These are phyloP conservation scores for Galeopterus variegatus DNA, from an alignment of 2,113 vertebrate genomes.

Conservation along the genomic window DNA sequence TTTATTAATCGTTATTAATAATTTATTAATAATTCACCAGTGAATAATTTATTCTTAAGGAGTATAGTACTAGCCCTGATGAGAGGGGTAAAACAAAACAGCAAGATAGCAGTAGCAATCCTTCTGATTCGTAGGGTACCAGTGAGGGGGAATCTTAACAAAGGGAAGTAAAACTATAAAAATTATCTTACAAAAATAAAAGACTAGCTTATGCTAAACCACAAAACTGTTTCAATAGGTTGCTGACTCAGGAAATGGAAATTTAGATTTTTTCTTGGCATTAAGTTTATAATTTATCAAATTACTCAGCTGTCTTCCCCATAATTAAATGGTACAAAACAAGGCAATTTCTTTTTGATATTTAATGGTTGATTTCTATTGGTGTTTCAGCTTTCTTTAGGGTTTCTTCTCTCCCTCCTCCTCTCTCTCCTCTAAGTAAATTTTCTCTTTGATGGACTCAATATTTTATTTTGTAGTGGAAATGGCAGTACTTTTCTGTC, in stretches of 20 bases:
- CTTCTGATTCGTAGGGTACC: background rate
- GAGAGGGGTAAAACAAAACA: background rate
- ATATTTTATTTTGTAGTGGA: conserved; percentile 35
- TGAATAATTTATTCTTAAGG: background rate
- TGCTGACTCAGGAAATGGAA: background rate
- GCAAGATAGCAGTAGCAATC: background rate
- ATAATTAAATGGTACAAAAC: background rate
- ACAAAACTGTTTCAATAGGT: background rate
- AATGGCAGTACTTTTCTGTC: background rate
- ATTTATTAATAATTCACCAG: no score
- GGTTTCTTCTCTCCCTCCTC: background rate
- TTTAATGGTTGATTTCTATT: background rate
- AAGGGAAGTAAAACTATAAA: conserved; percentile 13
- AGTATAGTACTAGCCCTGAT: background rate
- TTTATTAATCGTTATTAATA: no score
- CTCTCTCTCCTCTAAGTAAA: background rate
- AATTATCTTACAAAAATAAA: background rate
- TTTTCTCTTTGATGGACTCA: background rate
- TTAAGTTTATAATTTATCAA: background rate
- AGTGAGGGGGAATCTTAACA: background rate
- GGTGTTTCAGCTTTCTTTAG: background rate
- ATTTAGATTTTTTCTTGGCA: conserved; percentile 17
- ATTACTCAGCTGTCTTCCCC: background rate
- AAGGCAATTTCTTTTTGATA: background rate
- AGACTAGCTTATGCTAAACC: background rate